A percentile compares a stretch with the other conserved stretches of the same genome.
Evolutionary conservation across 1,140 invertebrate genomes (phyloP).

Genomic region (Branchinecta lindahli): DNA sequence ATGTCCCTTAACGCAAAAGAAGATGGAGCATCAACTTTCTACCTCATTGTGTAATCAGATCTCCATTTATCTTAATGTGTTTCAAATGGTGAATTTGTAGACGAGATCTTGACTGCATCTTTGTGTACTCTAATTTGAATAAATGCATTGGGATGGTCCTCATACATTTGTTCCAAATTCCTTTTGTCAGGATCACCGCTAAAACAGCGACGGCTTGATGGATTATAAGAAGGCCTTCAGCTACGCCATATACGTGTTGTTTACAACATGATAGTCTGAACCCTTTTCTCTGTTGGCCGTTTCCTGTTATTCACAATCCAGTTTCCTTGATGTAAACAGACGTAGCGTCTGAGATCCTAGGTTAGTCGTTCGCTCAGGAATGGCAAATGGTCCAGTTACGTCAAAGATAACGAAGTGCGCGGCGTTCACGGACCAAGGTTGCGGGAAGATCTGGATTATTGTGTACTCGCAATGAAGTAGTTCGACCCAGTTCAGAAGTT

Average conservation of each 20-base stretch:
- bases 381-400: no score
- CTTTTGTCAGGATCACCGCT: neutral
- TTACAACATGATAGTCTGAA: neutral
- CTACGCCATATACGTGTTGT: neutral
- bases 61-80: slow-evolving; percentile 10
- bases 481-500: neutral
- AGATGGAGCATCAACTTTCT: slow-evolving; percentile 3
- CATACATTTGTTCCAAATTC: neutral
- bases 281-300: neutral
- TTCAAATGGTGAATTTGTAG: slow-evolving; percentile 7
- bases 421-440: no score
- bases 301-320: slow-evolving; percentile 2
- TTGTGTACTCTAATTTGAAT: neutral
- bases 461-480: no score
- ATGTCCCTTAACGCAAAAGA: neutral
- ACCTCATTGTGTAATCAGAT: slow-evolving; percentile 8
- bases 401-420: no score
- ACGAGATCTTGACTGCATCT: neutral
- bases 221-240: no score
- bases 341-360: neutral
- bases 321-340: neutral
- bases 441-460: no score
- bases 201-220: no score
- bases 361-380: no score
- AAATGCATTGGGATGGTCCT: neutral